Evolutionary conservation across 2,113 vertebrate genomes (phyloP).

Genomic region (Platysteira castanea): DNA sequence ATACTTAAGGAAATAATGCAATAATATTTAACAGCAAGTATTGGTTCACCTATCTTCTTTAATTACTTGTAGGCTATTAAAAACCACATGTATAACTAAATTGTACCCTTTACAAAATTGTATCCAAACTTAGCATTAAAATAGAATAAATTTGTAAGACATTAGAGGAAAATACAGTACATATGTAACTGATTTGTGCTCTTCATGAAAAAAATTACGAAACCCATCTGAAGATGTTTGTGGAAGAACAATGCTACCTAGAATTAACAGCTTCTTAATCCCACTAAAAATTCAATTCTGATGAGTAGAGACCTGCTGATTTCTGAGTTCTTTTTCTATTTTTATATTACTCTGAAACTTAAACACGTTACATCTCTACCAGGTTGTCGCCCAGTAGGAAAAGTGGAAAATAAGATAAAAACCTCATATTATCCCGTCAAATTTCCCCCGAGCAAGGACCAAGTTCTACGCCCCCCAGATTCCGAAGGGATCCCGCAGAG

Average conservation of each 20-base stretch:
- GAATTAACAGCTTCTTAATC: background rate
- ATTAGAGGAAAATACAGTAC: background rate
- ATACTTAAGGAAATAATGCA: background rate
- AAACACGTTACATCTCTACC: background rate
- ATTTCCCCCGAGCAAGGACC: background rate
- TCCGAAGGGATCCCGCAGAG: accelerated
- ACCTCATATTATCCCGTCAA: background rate
- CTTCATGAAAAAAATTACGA: background rate
- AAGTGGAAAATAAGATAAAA: background rate
- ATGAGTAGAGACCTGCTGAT: background rate
- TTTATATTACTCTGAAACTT: background rate
- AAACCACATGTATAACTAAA: background rate
- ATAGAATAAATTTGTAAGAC: background rate
- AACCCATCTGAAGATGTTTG: background rate
- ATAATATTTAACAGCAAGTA: background rate
- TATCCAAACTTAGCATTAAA: background rate
- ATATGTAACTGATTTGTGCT: accelerated
- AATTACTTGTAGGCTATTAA: background rate
- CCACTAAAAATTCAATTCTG: background rate
- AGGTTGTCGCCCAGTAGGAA: background rate
- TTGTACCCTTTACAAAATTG: background rate
- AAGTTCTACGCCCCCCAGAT: accelerated
- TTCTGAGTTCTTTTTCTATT: background rate
- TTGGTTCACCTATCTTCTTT: background rate
- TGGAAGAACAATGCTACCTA: background rate